Conservation (phyloP, 2,888 invertebrate genomes). For the Biston stratarius region DNA sequence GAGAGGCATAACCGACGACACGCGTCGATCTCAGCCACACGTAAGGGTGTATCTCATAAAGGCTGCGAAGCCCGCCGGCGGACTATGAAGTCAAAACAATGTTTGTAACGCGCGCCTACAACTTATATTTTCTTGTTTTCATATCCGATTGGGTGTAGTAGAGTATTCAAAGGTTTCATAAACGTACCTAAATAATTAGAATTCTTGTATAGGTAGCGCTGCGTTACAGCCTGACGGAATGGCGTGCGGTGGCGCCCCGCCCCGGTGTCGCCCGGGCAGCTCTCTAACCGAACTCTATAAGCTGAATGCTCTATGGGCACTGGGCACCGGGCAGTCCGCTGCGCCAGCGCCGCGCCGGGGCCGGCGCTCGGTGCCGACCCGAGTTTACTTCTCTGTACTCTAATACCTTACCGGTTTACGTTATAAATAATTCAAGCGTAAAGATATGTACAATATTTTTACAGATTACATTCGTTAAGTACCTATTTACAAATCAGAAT, state of each 20-base stretch:
- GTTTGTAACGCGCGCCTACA: background rate
- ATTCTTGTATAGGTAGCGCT: background rate
- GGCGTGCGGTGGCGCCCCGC: background rate
- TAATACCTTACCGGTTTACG: slow-evolving; percentile 73
- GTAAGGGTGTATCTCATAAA: too few species aligned
- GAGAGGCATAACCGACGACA: background rate
- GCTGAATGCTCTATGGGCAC: slow-evolving; percentile 18
- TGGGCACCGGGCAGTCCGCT: background rate
- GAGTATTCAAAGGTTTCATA: too few species aligned
- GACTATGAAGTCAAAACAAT: background rate
- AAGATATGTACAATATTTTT: slow-evolving; percentile 87
- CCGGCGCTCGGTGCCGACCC: background rate
- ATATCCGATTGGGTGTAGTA: too few species aligned
- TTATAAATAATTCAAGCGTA: slow-evolving; percentile 86
- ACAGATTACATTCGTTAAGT: slow-evolving; percentile 84
- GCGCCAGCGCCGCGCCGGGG: background rate
- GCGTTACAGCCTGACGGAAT: background rate
- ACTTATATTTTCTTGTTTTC: too few species aligned
- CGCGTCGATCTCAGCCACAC: background rate
- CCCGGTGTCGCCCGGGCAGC: slow-evolving; percentile 1
- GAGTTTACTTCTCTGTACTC: slow-evolving; percentile 59
- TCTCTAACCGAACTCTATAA: slow-evolving; percentile 23
- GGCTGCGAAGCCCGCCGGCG: background rate
- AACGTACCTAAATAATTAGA: too few species aligned
- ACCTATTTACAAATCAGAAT: slow-evolving; percentile 87